Base-by-base conservation (phyloP, 2,888 invertebrate genomes). In the Hybos culiciformis region DNA sequence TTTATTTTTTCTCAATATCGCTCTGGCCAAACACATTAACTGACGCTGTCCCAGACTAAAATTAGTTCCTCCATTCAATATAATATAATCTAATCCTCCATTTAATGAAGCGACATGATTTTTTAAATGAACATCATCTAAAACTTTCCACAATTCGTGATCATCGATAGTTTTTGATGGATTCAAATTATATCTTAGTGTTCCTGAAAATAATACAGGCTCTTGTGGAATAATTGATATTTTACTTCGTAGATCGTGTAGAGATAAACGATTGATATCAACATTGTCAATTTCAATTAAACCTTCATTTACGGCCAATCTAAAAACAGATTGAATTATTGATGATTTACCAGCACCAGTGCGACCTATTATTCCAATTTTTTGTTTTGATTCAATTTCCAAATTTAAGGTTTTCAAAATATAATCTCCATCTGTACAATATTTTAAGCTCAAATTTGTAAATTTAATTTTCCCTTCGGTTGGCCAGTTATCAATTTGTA, bases 151-250 rank as follows among this genome's bases (percentile, higher is more conserved):
- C 24, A 88, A 68, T 19, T 72, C 70, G 1, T 71, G 72, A 51
- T 87, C 86, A 1, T 73, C 69, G 51, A 74, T 75, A 56, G 78
- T 74, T 48, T 75, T 71, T 55, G 85, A 85, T 1, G 86, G 86
- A 69, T 86, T 86, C 58, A 88, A 68, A 62, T 87, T 88, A 58
- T 79, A 75, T 9, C 86, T 69, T 34, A 87, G 61, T 34, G 78
- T 76, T 6, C 81, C 81, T 2, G 80, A 80, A 61, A 88, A 87
- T 29, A 88, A 63, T 21, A 86, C 77, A 0, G 87, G 86, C 53
- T 86, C 86, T 70, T 90, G 90, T 0, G 91, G 91, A 54, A 91
- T 90, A 47, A 91, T 88, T 1, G 88, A 80, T 42, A 91, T 80
- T 55, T 78, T 80, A 39, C 72, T 73, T 42, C 91, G 68, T 9